Percentiles rank a stretch among this genome's conserved stretches.
Conservation (phyloP, 2,797 vertebrate species). For the Rhinogobio ventralis region DNA sequence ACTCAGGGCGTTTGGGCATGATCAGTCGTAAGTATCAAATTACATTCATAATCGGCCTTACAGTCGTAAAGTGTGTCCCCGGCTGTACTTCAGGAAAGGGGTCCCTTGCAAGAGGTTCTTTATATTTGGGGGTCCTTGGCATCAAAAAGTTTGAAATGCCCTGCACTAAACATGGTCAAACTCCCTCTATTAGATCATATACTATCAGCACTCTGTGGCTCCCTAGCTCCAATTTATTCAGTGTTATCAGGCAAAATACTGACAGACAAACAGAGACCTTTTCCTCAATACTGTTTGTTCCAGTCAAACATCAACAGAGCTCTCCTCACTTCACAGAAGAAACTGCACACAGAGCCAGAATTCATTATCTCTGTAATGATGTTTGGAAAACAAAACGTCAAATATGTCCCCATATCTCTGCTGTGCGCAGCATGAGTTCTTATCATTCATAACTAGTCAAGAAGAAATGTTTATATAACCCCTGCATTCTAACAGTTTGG, state of each 20-base stretch:
- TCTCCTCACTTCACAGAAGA: constrained; percentile 27
- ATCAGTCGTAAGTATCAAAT: too few relatives aligned
- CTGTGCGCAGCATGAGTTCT: background rate
- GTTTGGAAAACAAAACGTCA: constrained; percentile 32
- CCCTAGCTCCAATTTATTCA: constrained; percentile 6
- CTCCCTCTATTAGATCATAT: background rate
- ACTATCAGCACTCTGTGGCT: background rate
- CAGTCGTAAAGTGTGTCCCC: too few relatives aligned
- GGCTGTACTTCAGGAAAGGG: too few relatives aligned
- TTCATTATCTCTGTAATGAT: constrained; percentile 28
- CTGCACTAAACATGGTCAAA: background rate
- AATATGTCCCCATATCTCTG: constrained; percentile 27
- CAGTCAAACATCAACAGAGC: constrained; percentile 38
- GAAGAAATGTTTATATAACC: constrained; percentile 33
- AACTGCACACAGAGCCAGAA: constrained; percentile 14
- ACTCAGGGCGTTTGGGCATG: too few relatives aligned
- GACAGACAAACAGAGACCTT: constrained; percentile 8
- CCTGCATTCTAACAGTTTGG: background rate
- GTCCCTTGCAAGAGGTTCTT: background rate
- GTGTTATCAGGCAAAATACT: constrained; percentile 18
- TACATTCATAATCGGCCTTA: too few relatives aligned
- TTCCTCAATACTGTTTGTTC: background rate
- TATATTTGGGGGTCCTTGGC: background rate
- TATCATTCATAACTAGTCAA: constrained; percentile 13
- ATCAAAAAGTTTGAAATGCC: background rate